Base-by-base conservation (phyloP, 2,888 invertebrate genomes). In the Allolobophora icterica region DNA sequence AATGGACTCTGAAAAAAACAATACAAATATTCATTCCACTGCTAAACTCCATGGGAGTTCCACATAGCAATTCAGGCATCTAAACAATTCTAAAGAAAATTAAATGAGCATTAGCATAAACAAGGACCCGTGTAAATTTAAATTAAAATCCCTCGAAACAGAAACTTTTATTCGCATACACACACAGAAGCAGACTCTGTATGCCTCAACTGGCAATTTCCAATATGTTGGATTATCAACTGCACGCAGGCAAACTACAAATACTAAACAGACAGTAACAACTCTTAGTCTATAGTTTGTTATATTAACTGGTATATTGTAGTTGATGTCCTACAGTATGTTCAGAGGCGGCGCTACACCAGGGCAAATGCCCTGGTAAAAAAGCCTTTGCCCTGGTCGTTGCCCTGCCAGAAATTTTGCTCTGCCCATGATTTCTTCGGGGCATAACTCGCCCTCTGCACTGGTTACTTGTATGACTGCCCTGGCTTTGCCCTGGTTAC, bases 1-100 rank as follows among this genome's bases (percentile, higher is more conserved):
- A 89, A 89, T 38, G 52, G 42, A 52, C 89, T 89, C 89, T 89
- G 45, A 13, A 89, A 89, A n/a, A n/a, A 89, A 40, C 42, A 89
- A 33, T 15, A 42, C 52, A 89, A 30, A 89, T 34, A 30, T n/a
- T 89, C 89, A 89, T 33, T 89, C n/a, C 30, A n/a, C n/a, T 71
- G 71, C 71, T 17, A n/a, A 71, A 6, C 71, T 71, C n/a, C n/a
- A 71, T n/a, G 30, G n/a, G n/a, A 71, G 71, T 71, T 71, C 13
- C n/a, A 30, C 71, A 71, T n/a, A 71, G 71, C 71, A 71, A 8
- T 71, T n/a, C 71, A 52, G 24, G 52, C 52, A 8, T 21, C 24
- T 24, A 1, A 52, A 21, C 52, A 52, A 52, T 21, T 52, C 52
- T 24, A 52, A 52, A 8, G 52, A 52, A n/a, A 71, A 30, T 71